Base-by-base conservation (phyloP, 2,797 vertebrate species). In the Paratrypauchen microcephalus region DNA sequence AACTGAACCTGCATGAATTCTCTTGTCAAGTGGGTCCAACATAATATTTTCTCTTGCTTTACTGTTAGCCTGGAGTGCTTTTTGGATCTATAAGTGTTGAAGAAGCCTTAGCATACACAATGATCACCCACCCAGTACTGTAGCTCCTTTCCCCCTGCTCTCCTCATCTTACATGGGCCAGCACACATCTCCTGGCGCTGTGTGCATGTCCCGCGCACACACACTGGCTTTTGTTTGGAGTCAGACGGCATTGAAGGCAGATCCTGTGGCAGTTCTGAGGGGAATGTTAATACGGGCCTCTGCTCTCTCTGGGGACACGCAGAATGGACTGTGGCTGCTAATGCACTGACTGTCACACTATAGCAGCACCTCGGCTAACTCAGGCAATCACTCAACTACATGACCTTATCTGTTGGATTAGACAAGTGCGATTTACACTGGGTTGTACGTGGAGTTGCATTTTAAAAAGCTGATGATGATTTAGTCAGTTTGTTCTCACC, bases 271-370 rank as follows among this genome's bases (percentile, higher is more conserved):
- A 79, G 80, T 85, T 88, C 87, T 85, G 85, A 90, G 87, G 87
- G 87, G 90, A 92, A 92, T 92, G 87, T 91, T 93, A 92, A 93
- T 92, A 90, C 80, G 85, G 75, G 88, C 47, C 81, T 85, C 86
- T 84, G 83, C 82, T 89, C 82, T 89, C 89, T 87, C 89, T 78
- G 78, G 90, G 85, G 87, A 88, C 18, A 4, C 70, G 72, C 73
- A 79, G 88, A 90, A 89, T 86, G 90, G 87, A 89, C 88, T 86
- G 67, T 82, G 82, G 86, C 89, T 87, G 87, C 87, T 90, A 89
- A 91, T 85, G 86, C 86, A 86, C 82, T 85, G 85, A 86, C 82
- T 85, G 85, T 83, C 85, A 88, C 87, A 85, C 75, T 80, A 79
- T 74, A 81, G 52, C 78, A 77, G 68, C 70, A 41, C 62, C 36